Evolutionary conservation across 2,113 vertebrate genomes (phyloP), one percentile per base, ranked within the genome.

Genomic region (Lagenorhynchus albirostris): DNA sequence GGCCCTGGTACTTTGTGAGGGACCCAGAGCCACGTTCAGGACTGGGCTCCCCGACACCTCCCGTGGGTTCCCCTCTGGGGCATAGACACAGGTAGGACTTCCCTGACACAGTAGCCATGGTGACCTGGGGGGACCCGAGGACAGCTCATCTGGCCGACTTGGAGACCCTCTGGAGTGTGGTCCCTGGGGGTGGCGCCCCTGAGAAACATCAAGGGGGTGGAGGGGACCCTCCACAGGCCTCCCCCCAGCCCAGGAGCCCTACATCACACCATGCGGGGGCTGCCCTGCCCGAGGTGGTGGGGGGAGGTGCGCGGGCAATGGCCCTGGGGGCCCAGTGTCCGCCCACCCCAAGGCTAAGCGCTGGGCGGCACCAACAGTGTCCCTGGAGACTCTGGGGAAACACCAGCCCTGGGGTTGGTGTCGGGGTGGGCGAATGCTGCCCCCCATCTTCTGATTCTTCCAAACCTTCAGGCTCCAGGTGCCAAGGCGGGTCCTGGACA

Each of bases 261-360:
- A 60, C 12, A 41, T 47, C 38, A 17, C 21, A 33, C 31, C n/a
- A 10, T 38, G 41, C 1, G 14, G 17, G 41, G n/a, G 47, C 26
- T n/a, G 0, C 20, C n/a, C 36, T 17, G 44, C 60, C 62, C 26
- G 11, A 47, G 6, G 10, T 12, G 70, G 41, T 20, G 9, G 5
- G 77, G 14, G 38, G 25, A 6, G 6, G 36, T 53, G 38, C 1
- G 0, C 29, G n/a, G 31, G 29, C 14, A 17, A 26, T 0, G 3
- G 71, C 13, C 25, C 12, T 33, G 63, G 47, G 73, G 18, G 6
- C 63, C 17, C 18, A 23, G 62, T 31, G 31, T 38, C 31, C 0
- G 12, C 29, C 50, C 50, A 50, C 0, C 31, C 58, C 62, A 20
- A 47, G 62, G 71, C 63, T 18, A 25, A 91, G 50, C 4, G 3